phyloP scores from a whole-genome alignment of 30 jellyfish, hydroid and myxozoan species.

The Chironex yamaguchii region DNA sequence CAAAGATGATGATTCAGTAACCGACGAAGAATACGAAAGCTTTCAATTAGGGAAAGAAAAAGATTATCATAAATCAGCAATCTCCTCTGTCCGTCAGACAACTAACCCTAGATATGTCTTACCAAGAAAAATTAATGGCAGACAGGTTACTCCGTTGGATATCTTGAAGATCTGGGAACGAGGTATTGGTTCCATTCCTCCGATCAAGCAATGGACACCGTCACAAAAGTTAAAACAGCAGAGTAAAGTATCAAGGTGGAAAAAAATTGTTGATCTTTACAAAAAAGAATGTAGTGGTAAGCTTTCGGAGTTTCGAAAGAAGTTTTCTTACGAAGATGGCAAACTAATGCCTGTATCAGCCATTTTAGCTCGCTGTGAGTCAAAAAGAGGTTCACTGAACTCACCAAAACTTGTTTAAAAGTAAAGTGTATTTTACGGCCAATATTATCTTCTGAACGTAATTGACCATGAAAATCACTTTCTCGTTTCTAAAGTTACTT shows the following conservation, averaged over 20 bases:
- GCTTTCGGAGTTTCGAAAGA: conserved; percentile 68
- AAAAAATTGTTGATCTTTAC: conserved; percentile 90
- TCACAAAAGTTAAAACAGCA: conserved; percentile 91
- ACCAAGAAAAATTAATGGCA: conserved; percentile 96
- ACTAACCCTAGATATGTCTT: conserved; percentile 52
- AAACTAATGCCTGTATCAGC: conserved; percentile 87
- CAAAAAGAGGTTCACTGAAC: not conserved
- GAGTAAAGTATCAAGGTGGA: conserved; percentile 95
- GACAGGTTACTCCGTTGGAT: conserved; percentile 89
- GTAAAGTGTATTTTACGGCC: no score
- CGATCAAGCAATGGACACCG: conserved; percentile 89
- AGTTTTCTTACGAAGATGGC: conserved; percentile 77
- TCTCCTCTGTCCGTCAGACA: not conserved
- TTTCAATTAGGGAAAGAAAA: not conserved
- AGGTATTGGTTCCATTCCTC: conserved; percentile 92
- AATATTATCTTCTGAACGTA: no score
- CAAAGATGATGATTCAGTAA: not conserved
- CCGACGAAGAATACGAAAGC: not conserved
- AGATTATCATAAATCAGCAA: not conserved
- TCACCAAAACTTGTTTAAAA: not conserved
- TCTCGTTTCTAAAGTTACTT: no score
- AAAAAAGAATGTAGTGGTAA: conserved; percentile 79
- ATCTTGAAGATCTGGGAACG: conserved; percentile 90
- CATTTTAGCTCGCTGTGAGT: conserved; percentile 12
- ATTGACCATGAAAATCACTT: no score